phyloP scores from a whole-genome alignment of 1,140 invertebrate genomes.

The Leptoteleia sp. region DNA sequence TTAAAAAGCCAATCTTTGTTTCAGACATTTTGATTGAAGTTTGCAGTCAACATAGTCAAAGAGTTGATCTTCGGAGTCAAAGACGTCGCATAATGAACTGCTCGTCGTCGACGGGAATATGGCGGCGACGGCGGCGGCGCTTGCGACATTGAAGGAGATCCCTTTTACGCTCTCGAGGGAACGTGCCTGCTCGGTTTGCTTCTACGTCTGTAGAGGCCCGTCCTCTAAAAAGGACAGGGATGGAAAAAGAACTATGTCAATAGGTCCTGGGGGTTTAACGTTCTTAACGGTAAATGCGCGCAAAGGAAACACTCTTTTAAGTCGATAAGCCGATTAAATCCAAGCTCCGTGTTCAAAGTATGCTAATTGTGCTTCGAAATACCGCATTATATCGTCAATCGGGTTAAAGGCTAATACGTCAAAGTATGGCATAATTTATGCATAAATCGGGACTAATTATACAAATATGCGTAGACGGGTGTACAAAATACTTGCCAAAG shows the following conservation, averaged over 20 bases:
- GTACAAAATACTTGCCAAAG: constrained; percentile 23
- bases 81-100: constrained; percentile 65
- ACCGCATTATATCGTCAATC: constrained; percentile 57
- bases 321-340: constrained; percentile 69
- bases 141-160: constrained; percentile 59
- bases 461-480: constrained; percentile 28
- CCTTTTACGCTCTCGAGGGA: constrained; percentile 60
- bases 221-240: constrained; percentile 26
- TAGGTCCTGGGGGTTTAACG: constrained; percentile 62
- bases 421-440: constrained; percentile 60
- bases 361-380: constrained; percentile 61
- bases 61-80: constrained; percentile 62
- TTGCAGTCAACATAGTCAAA: constrained; percentile 54
- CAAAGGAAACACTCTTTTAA: constrained; percentile 65
- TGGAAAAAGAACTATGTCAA: constrained; percentile 61
- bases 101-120: constrained; percentile 58
- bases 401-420: constrained; percentile 56
- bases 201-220: constrained; percentile 52
- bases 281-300: constrained; percentile 61
- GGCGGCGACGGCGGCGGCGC: constrained; percentile 10
- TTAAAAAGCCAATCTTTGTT: constrained; percentile 66
- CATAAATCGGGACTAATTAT: constrained; percentile 50
- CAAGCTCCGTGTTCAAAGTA: constrained; percentile 56
- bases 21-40: constrained; percentile 56
- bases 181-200: constrained; percentile 63